Conservation (phyloP, 2,888 invertebrate genomes). For the Plagodis dolabraria region DNA sequence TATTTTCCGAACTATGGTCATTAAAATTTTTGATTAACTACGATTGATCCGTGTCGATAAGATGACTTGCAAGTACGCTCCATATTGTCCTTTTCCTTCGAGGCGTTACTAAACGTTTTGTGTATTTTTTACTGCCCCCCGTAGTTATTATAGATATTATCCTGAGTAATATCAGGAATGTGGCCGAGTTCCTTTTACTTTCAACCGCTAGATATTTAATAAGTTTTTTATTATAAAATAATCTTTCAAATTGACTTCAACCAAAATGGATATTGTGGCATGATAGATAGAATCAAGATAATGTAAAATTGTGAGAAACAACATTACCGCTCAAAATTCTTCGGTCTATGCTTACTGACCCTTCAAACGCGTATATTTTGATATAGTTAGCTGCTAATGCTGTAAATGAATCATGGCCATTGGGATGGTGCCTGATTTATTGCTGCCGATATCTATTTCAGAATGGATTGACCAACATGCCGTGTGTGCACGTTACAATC, state of each 20-base stretch:
- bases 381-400: slow-evolving; percentile 28
- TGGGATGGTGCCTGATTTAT: slow-evolving; percentile 42
- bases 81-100: slow-evolving; percentile 73
- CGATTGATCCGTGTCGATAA: slow-evolving; percentile 82
- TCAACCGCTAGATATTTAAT: slow-evolving; percentile 38
- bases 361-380: slow-evolving; percentile 19
- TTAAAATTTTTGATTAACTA: slow-evolving; percentile 85
- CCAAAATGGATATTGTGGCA: slow-evolving; percentile 6
- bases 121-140: slow-evolving; percentile 65
- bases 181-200: slow-evolving; percentile 55
- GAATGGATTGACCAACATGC: slow-evolving; percentile 44
- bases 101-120: slow-evolving; percentile 78
- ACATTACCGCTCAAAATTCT: not conserved
- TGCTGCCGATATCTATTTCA: slow-evolving; percentile 34
- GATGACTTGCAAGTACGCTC: slow-evolving; percentile 75
- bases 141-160: slow-evolving; percentile 68
- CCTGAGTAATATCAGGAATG: slow-evolving; percentile 63
- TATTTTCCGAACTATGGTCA: slow-evolving; percentile 84
- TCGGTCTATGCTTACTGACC: not conserved
- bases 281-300: slow-evolving; percentile 20
- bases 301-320: slow-evolving; percentile 14
- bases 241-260: slow-evolving; percentile 5
- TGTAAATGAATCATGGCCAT: slow-evolving; percentile 34
- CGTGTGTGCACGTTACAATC: slow-evolving; percentile 60
- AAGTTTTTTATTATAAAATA: slow-evolving; percentile 36